A percentile compares a stretch with the other conserved stretches of the same genome.
These are phyloP conservation scores for Leptinotarsa peninsularis DNA, from an alignment of 2,888 invertebrate genomes.

Conservation along the genomic window DNA sequence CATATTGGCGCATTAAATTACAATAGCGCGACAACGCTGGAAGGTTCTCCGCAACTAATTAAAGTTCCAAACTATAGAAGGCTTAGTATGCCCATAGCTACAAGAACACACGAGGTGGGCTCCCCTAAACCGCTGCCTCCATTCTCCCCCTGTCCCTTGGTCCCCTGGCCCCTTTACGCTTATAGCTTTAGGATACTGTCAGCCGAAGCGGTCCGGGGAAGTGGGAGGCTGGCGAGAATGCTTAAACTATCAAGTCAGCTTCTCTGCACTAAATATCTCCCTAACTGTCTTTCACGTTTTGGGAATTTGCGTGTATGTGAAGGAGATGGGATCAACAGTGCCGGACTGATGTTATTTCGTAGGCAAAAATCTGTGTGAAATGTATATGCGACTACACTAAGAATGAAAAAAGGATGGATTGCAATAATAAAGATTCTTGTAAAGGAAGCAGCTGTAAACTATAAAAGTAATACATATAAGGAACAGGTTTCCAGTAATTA, in stretches of 20 bases:
- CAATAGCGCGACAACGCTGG: slow-evolving; percentile 62
- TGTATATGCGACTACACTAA: too few relatives aligned
- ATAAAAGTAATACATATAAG: too few relatives aligned
- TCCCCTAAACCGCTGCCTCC: slow-evolving; percentile 48
- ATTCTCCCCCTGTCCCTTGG: slow-evolving; percentile 36
- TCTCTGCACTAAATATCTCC: slow-evolving; percentile 48
- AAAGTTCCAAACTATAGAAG: slow-evolving; percentile 66
- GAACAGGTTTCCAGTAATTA: too few relatives aligned
- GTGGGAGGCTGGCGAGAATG: slow-evolving; percentile 46
- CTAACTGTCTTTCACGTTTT: slow-evolving; percentile 48
- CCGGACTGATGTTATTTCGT: neutral
- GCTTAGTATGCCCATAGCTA: slow-evolving; percentile 62
- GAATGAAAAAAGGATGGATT: too few relatives aligned
- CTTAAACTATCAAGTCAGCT: slow-evolving; percentile 51
- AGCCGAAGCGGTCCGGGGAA: slow-evolving; percentile 55
- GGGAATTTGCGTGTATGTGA: slow-evolving; percentile 35
- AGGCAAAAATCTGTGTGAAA: too few relatives aligned
- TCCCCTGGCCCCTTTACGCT: slow-evolving; percentile 56
- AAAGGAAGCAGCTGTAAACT: too few relatives aligned
- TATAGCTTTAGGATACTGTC: slow-evolving; percentile 64
- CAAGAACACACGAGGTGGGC: slow-evolving; percentile 51
- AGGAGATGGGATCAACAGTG: slow-evolving; percentile 20
- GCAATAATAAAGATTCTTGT: too few relatives aligned
- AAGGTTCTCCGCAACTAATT: slow-evolving; percentile 66
- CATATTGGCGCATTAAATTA: slow-evolving; percentile 58